Conservation (phyloP, 2,113 vertebrate genomes). For the Parus major region DNA sequence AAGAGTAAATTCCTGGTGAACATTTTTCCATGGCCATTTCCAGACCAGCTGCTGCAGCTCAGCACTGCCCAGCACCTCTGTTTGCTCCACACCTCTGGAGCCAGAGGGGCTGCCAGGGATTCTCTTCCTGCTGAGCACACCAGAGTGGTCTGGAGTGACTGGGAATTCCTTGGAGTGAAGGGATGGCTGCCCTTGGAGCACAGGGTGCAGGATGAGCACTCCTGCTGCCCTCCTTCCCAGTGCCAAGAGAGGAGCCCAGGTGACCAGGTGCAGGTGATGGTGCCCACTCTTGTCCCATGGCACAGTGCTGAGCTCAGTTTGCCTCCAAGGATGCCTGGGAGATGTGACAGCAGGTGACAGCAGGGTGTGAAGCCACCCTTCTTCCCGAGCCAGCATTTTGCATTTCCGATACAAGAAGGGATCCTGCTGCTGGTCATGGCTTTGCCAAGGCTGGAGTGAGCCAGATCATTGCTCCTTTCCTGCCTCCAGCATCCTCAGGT, state of each 20-base stretch:
- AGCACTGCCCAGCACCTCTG: not conserved
- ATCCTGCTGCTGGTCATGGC: not conserved
- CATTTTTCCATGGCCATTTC: not conserved
- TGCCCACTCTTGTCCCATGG: accelerated
- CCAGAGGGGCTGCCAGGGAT: not conserved
- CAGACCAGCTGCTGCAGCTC: not conserved
- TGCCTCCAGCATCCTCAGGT: not conserved
- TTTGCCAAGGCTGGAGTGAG: not conserved
- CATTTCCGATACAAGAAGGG: accelerated
- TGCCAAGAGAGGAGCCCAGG: not conserved
- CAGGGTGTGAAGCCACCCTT: not conserved
- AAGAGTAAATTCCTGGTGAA: not conserved
- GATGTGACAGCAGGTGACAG: not conserved
- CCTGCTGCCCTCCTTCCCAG: not conserved
- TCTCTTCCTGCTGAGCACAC: not conserved
- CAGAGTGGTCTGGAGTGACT: not conserved
- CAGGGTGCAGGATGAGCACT: accelerated
- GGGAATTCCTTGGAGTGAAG: not conserved
- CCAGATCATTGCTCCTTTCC: not conserved
- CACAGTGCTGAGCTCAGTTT: not conserved
- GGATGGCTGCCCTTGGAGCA: not conserved
- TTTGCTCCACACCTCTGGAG: not conserved
- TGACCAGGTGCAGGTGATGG: not conserved
- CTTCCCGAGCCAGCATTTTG: not conserved
- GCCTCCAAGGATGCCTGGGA: not conserved